Evolutionary conservation across 1,140 invertebrate genomes (phyloP), one percentile per base, ranked within the genome.

Genomic region (Carcinoscorpius rotundicauda): DNA sequence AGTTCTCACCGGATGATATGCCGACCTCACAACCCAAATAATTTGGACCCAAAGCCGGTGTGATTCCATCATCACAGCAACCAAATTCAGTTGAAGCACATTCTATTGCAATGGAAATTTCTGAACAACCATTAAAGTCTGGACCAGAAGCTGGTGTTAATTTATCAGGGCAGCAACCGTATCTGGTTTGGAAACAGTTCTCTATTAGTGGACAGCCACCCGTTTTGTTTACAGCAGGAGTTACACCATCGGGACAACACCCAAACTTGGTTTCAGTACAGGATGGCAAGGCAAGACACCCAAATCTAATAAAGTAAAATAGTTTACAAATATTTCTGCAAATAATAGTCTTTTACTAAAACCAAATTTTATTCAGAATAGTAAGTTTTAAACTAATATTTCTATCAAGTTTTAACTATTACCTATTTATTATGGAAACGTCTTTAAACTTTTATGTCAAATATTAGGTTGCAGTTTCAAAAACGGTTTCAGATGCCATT

Each of bases 141-240:
- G 88, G 81, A 53, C 92, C 93, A 68, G 81, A 79, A 3, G 92
- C 89, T 5, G 85, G 78, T 0, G 91, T 93, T n/a, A 78, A 73
- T 66, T 91, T 87, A 76, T 94, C 91, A 1, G 88, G 89, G 73
- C 93, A 97, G 76, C 93, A 97, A 10, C 91, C 89, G 74, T 80
- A 88, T 3, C 82, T 83, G 4, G 86, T 82, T 71, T 70, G 58
- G 60, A 76, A 68, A 67, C 77, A 79, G 52, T 75, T 61, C 51
- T 65, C 65, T 68, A 63, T 75, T 83, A 74, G 79, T n/a, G 77
- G 75, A 67, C 78, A 79, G 68, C 78, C 81, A 10, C 79, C 78
- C 67, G 64, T 75, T 29, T 29, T 3, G 29, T 93, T 94, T 73
- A 93, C 88, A 0, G 95, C 70, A 10, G 67, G 52, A 48, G 77